Evolutionary conservation across 2,888 invertebrate genomes (phyloP).

Genomic region (Liposcelis brunnea): DNA sequence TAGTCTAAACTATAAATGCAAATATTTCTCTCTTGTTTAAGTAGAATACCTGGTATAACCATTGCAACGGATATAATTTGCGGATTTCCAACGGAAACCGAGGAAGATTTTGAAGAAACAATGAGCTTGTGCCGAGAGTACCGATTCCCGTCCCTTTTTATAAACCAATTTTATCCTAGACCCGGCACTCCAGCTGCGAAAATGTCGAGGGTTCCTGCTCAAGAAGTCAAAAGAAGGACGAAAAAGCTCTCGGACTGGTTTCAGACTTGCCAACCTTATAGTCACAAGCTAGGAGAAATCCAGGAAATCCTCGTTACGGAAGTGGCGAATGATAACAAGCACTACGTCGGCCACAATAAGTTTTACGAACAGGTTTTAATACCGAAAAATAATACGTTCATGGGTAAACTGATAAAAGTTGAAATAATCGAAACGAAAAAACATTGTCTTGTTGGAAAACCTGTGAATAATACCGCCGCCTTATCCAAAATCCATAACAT

Average conservation of each 20-base stretch:
- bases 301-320: slow-evolving; percentile 84
- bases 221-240: slow-evolving; percentile 75
- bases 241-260: slow-evolving; percentile 77
- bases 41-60: slow-evolving; percentile 72
- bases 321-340: slow-evolving; percentile 72
- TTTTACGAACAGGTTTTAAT: slow-evolving; percentile 80
- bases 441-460: slow-evolving; percentile 60
- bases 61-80: slow-evolving; percentile 98
- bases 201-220: slow-evolving; percentile 66
- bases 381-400: slow-evolving; percentile 53
- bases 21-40: slow-evolving; percentile 14
- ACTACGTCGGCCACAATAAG: slow-evolving; percentile 90
- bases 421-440: slow-evolving; percentile 49
- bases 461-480: slow-evolving; percentile 29
- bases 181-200: slow-evolving; percentile 93
- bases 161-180: slow-evolving; percentile 94
- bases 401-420: slow-evolving; percentile 72
- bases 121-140: slow-evolving; percentile 66
- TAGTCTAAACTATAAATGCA: neutral
- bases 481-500: too few relatives aligned
- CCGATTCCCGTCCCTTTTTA: slow-evolving; percentile 85
- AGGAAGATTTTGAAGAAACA: slow-evolving; percentile 74
- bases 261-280: slow-evolving; percentile 66
- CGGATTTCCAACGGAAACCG: slow-evolving; percentile 94
- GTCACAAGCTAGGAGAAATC: slow-evolving; percentile 42